Base-by-base conservation (phyloP, 2,888 invertebrate genomes). In the Microchrysa polita region DNA sequence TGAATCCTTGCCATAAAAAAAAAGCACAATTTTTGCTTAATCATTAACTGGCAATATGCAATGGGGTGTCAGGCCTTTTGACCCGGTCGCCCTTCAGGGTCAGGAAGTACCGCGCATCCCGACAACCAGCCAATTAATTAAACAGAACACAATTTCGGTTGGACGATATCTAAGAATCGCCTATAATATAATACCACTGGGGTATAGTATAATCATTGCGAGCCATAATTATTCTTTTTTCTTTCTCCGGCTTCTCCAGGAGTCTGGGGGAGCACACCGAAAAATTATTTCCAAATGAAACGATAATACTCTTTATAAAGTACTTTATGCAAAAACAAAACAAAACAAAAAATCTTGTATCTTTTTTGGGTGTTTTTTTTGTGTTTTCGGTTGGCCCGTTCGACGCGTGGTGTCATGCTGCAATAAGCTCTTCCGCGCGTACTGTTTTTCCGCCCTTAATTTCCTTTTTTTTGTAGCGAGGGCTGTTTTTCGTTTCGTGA, bases 61-160 rank as follows among this genome's bases (percentile, higher is more conserved):
- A 27, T n/a, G 27, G 27, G 59, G 27, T 23, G 59, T n/a, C 23
- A 59, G 59, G n/a, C 22, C 23, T 34, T 34, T 34, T 34, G 27
- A 34, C 27, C 27, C n/a, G n/a, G n/a, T n/a, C n/a, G n/a, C n/a
- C n/a, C n/a, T n/a, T n/a, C n/a, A n/a, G n/a, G n/a, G n/a, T n/a
- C n/a, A n/a, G n/a, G n/a, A n/a, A n/a, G n/a, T n/a, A 57, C 20
- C 12, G 22, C 18, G 18, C 12, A 14, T 12, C 18, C 20, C 40
- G 18, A 18, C 10, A 69, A 22, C 42, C 40, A 55, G 42, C 69
- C 55, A 69, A 69, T 69, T 69, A 69, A 69, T 69, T 69, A 69
- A 69, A 55, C 55, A 69, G 7, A 69, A 69, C 48, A 22, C 48
- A 48, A 65, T 65, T 65, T 20, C 23, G 48, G 23, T 16, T 34